Evolutionary conservation across 1,140 invertebrate genomes (phyloP).

Genomic region (Diabrotica virgifera): DNA sequence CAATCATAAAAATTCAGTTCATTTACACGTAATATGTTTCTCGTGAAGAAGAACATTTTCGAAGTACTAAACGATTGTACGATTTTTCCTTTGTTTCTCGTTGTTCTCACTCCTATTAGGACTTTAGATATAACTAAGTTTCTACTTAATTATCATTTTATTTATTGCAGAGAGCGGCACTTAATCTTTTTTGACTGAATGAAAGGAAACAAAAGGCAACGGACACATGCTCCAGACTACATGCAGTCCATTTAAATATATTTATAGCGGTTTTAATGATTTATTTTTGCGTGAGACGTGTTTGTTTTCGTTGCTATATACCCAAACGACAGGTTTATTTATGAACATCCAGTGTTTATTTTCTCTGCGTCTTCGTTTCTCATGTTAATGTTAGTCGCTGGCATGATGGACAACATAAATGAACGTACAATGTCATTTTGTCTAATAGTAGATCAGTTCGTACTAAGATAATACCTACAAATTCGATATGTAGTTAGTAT

Average conservation of each 20-base stretch:
- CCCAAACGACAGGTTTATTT: slow-evolving; percentile 22
- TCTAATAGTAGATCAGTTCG: no score
- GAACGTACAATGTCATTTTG: not conserved
- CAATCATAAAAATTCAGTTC: no score
- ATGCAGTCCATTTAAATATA: slow-evolving; percentile 18
- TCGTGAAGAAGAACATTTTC: no score
- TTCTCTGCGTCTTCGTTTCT: slow-evolving; percentile 9
- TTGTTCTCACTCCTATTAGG: no score
- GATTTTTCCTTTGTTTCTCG: no score
- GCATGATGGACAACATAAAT: slow-evolving; percentile 6
- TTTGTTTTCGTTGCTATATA: slow-evolving; percentile 21
- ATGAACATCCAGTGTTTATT: slow-evolving; percentile 22
- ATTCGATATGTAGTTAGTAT: no score
- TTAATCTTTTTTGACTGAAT: slow-evolving; percentile 1
- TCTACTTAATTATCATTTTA: not conserved
- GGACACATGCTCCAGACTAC: slow-evolving; percentile 3
- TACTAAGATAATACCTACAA: no score
- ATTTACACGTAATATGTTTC: no score
- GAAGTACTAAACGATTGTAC: no score
- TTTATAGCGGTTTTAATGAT: slow-evolving; percentile 22
- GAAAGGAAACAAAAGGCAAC: slow-evolving; percentile 2
- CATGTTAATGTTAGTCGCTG: slow-evolving; percentile 10
- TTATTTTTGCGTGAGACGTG: slow-evolving; percentile 25
- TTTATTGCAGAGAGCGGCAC: not conserved
- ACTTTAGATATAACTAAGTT: no score